Evolutionary conservation across 1,140 invertebrate species (phyloP).

Genomic region (Caenorhabditis inopinata): DNA sequence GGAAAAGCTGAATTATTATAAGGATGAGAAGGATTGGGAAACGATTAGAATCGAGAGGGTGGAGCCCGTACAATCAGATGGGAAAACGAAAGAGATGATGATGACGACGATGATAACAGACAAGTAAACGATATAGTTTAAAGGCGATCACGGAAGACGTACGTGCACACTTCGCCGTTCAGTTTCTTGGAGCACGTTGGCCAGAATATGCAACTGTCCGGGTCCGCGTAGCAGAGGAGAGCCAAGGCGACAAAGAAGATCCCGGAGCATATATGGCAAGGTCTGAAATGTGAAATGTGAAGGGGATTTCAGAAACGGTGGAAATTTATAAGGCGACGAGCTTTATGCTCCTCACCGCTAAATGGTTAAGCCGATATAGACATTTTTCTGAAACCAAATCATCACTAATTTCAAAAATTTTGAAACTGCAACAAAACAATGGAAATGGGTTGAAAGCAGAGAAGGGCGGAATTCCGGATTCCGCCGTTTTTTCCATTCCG

Average conservation of each 20-base stretch:
- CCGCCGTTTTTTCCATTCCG: no score
- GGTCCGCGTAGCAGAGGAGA: slow-evolving; percentile 41
- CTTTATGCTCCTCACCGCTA: no score
- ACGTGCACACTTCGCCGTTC: slow-evolving; percentile 40
- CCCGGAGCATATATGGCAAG: slow-evolving; percentile 41
- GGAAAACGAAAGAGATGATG: neutral
- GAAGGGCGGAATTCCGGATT: no score
- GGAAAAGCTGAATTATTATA: no score
- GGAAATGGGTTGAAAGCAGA: no score
- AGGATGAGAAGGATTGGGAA: no score
- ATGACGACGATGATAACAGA: neutral
- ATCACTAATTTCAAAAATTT: no score
- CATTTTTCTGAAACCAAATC: no score
- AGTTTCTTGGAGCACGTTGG: slow-evolving; percentile 32
- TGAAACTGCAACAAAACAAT: no score
- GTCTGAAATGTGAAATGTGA: slow-evolving; percentile 24
- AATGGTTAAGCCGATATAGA: no score
- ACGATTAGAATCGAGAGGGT: neutral
- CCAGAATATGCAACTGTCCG: slow-evolving; percentile 47
- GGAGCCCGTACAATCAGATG: neutral
- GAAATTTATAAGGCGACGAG: neutral
- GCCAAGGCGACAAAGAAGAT: slow-evolving; percentile 42
- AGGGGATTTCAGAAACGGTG: neutral
- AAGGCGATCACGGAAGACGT: slow-evolving; percentile 35
- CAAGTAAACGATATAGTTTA: neutral